Evolutionary conservation across 64 coral and sea anemone genomes (phyloP), one percentile per base, ranked within the genome.

Genomic region (Platygyra sinensis): DNA sequence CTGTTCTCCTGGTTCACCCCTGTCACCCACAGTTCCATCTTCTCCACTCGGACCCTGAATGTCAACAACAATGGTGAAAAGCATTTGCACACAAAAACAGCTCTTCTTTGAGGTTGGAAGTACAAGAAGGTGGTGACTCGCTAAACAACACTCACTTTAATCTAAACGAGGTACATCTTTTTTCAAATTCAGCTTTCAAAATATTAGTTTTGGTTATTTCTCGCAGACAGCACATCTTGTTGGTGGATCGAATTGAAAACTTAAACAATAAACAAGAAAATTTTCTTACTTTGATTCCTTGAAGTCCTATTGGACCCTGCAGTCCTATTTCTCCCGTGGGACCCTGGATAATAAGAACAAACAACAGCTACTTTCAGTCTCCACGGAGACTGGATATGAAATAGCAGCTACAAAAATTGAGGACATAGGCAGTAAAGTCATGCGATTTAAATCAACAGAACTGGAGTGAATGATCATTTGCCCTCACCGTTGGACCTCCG

Each of bases 21-120:
- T 75, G 13, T 27, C 6, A 75, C 91, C 91, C 28, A 30, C 17
- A 8, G 27, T 17, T 14, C 86, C 91, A 29, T 32, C 55, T 28
- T 87, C 86, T 72, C 91, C 91, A 63, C 54, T 80, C 19, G 76
- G 75, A 75, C 91, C 91, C 91, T 93, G 62, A 88, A 87, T 51
- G 19, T 18, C 12, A 36, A 62, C 65, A 63, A 81, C 9, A 67
- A n/a, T 72, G 28, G n/a, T 27, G 11, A 52, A 19, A 62, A 72
- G 15, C 71, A 30, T 71, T 59, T 10, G 30, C 17, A 78, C 15
- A 30, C 18, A 28, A 52, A 80, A 6, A 57, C 30, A 14, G 5
- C 0, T 31, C 57, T 16, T 57, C 54, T 16, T 57, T 57, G 1
- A 57, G 54, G 10, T 57, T 16, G 14, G 54, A 57, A 12, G 54